Evolutionary conservation across 2,888 invertebrate species (phyloP).

Genomic region (Brenthis hecate): DNA sequence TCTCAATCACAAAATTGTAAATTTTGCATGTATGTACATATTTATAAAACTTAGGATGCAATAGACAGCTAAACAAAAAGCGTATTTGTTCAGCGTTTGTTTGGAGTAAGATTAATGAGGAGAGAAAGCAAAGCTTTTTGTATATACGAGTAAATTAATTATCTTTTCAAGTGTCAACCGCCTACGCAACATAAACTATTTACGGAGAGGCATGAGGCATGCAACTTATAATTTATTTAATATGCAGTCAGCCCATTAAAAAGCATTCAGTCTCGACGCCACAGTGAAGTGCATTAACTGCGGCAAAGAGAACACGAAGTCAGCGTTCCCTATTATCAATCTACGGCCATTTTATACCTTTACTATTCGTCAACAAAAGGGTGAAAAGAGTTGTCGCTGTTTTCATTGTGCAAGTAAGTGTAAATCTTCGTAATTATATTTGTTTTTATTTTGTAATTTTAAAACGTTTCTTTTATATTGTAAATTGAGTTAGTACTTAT

Average conservation of each 20-base stretch:
- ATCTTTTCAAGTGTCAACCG: constrained; percentile 48
- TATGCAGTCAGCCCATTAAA: constrained; percentile 68
- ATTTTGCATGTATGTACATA: neutral
- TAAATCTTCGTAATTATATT: constrained; percentile 18
- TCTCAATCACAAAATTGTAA: no score
- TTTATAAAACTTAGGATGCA: neutral
- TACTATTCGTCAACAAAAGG: constrained; percentile 17
- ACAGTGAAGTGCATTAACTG: constrained; percentile 57
- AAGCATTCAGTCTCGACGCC: constrained; percentile 64
- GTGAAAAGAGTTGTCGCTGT: constrained; percentile 17
- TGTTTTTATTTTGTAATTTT: constrained; percentile 11
- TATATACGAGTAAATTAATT: constrained; percentile 46
- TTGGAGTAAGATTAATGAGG: constrained; percentile 36
- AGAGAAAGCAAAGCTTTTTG: constrained; percentile 38
- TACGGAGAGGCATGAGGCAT: constrained; percentile 51
- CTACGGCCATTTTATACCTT: constrained; percentile 29
- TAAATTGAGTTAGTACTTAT: constrained; percentile 4
- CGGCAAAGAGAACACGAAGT: constrained; percentile 32
- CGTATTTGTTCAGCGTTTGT: constrained; percentile 30
- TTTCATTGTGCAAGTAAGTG: constrained; percentile 14
- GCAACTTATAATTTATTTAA: constrained; percentile 55
- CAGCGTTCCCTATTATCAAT: constrained; percentile 33
- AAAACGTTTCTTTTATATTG: neutral
- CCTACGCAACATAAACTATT: constrained; percentile 49
- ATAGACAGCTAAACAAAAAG: constrained; percentile 24